Evolutionary conservation across 2,888 invertebrate genomes (phyloP).

Genomic region (Beris morrisii): DNA sequence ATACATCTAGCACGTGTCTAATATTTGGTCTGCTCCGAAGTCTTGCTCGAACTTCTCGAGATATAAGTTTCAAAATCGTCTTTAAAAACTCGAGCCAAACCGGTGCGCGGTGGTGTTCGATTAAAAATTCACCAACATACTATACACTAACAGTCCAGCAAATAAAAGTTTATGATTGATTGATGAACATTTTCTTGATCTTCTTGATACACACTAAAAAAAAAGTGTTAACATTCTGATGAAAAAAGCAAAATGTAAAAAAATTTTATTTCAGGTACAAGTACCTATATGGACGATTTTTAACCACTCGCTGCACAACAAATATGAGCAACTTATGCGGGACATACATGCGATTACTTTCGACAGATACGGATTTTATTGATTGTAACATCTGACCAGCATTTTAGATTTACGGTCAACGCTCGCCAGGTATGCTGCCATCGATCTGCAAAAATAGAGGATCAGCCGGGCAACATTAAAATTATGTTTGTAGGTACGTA

Average conservation of each 20-base stretch:
- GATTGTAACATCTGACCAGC: slow-evolving; percentile 15
- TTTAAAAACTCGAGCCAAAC: slow-evolving; percentile 6
- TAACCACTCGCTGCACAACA: not conserved
- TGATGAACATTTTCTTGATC: slow-evolving; percentile 28
- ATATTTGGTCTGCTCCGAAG: not conserved
- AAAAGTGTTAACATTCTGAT: slow-evolving; percentile 29
- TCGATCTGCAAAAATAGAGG: slow-evolving; percentile 11
- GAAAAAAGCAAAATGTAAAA: slow-evolving; percentile 3
- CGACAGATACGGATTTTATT: slow-evolving; percentile 8
- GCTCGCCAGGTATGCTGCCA: slow-evolving; percentile 12
- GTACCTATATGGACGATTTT: not conserved
- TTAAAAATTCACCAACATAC: not conserved
- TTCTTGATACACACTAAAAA: slow-evolving; percentile 8
- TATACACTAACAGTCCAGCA: slow-evolving; percentile 20
- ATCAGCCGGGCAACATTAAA: slow-evolving; percentile 25
- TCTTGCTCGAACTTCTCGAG: not conserved
- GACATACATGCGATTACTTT: slow-evolving; percentile 2
- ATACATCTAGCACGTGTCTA: slow-evolving; percentile 26
- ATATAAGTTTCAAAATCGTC: too few species aligned
- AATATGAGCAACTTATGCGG: slow-evolving; percentile 11
- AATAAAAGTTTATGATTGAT: slow-evolving; percentile 32
- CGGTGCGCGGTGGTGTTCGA: not conserved
- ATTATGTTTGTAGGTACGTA: not conserved
- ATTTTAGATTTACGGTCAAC: slow-evolving; percentile 19
- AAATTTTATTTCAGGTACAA: not conserved